Evolutionary conservation across 2,888 invertebrate species (phyloP), one percentile per base, ranked within the genome.

Genomic region (Cinara cedri): DNA sequence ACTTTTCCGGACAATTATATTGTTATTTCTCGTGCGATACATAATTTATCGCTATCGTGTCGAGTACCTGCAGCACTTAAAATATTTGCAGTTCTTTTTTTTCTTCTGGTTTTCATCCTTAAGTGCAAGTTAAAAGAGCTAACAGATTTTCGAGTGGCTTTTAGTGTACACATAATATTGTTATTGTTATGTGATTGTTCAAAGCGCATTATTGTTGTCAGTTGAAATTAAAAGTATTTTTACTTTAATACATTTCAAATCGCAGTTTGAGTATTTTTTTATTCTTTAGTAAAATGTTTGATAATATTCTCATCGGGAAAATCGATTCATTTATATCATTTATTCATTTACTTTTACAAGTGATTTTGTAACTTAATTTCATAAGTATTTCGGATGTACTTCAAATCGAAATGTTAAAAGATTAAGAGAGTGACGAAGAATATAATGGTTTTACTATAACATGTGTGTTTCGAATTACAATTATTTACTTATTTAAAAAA

Each of bases 121-220:
- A 1, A 66, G 24, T 46, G 13, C 9, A 24, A 14, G 44, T 65
- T 46, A 14, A 34, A 34, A 65, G 9, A 49, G 49, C 49, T 66
- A 66, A 66, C 26, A 49, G 24, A 66, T 66, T 66, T 66, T 66
- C 49, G 49, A 66, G 66, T 24, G 49, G 66, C n/a, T 49, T 24
- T 65, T 46, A 66, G 24, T 49, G 14, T 11, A 66, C 10, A 46
- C 4, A 10, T 34, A 34, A 34, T 34, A 34, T 6, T 34, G 34
- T 34, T 34, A 34, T 34, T 34, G 34, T 34, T n/a, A n/a, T n/a
- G n/a, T n/a, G n/a, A n/a, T n/a, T 34, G 34, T 34, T 34, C 3
- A 34, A 34, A 34, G 34, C 34, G n/a, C n/a, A n/a, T 6, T 34
- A 34, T 34, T 4, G 34, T 34, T 6, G 34, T 34, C 34, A 6